Evolutionary conservation across 2,888 invertebrate species (phyloP).

Genomic region (Amiota minor): DNA sequence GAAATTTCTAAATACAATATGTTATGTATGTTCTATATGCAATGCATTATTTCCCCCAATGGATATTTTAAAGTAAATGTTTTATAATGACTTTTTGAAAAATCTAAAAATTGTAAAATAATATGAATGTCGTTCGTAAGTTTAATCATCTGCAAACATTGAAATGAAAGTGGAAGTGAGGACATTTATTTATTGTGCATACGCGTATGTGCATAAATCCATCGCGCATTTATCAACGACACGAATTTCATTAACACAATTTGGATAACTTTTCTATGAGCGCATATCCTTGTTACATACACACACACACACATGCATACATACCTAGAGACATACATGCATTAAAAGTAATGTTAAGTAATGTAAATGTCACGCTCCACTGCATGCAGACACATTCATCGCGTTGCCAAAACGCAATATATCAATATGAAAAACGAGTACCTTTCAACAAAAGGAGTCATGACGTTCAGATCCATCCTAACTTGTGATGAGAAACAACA

Average conservation of each 20-base stretch:
- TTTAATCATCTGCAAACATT: no score
- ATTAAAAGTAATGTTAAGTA: constrained; percentile 50
- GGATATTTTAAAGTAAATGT: no score
- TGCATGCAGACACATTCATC: constrained; percentile 47
- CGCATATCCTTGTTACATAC: constrained; percentile 4
- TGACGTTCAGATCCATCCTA: constrained; percentile 46
- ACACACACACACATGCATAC: constrained; percentile 22
- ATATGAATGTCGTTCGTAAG: no score
- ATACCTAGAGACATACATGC: constrained; percentile 25
- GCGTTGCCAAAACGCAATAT: constrained; percentile 27
- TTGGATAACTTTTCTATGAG: constrained; percentile 42
- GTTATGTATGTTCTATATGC: no score
- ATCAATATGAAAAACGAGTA: constrained; percentile 18
- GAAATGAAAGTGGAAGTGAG: no score
- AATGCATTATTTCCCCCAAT: no score
- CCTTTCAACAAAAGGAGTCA: constrained; percentile 3
- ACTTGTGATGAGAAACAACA: constrained; percentile 53
- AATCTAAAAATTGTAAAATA: no score
- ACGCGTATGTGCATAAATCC: no score
- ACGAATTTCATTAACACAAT: constrained; percentile 64
- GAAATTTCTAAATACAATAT: no score
- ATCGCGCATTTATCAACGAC: constrained; percentile 30
- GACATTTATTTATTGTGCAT: no score
- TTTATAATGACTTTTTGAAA: no score
- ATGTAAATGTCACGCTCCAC: constrained; percentile 49